Evolutionary conservation across 2,113 vertebrate species (phyloP).

Genomic region (Miniopterus natalensis): DNA sequence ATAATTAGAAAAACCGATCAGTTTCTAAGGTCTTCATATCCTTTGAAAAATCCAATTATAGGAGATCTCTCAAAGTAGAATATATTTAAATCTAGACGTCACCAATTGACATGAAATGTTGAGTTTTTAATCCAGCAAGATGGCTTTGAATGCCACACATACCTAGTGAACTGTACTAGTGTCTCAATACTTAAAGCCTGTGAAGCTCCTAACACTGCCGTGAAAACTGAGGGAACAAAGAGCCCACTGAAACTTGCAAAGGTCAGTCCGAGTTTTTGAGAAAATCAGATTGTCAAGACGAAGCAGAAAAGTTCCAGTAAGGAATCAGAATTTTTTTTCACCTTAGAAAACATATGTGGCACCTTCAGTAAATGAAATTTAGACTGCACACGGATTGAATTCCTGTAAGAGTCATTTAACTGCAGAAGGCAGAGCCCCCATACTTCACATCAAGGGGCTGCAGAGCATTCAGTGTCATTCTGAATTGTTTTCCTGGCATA

Average conservation of each 20-base stretch:
- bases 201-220: not conserved
- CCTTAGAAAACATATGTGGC: not conserved
- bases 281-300: not conserved
- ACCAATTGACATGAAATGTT: not conserved
- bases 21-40: not conserved
- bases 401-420: not conserved
- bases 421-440: not conserved
- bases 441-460: not conserved
- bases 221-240: not conserved
- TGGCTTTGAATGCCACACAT: not conserved
- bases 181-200: not conserved
- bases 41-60: not conserved
- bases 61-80: not conserved
- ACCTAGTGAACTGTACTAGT: slow-evolving; percentile 21
- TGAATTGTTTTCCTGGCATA: slow-evolving; percentile 7
- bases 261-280: not conserved
- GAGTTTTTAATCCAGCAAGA: slow-evolving; percentile 17
- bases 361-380: slow-evolving; percentile 37
- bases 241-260: not conserved
- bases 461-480: not conserved
- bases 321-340: not conserved
- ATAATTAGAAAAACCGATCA: not conserved
- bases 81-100: not conserved
- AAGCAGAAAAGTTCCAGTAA: slow-evolving; percentile 15
- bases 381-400: not conserved